A percentile compares a stretch with the other conserved stretches of the same genome.
Evolutionary conservation across 2,888 invertebrate genomes (phyloP).

Genomic region (Zaprionus obscuricornis): DNA sequence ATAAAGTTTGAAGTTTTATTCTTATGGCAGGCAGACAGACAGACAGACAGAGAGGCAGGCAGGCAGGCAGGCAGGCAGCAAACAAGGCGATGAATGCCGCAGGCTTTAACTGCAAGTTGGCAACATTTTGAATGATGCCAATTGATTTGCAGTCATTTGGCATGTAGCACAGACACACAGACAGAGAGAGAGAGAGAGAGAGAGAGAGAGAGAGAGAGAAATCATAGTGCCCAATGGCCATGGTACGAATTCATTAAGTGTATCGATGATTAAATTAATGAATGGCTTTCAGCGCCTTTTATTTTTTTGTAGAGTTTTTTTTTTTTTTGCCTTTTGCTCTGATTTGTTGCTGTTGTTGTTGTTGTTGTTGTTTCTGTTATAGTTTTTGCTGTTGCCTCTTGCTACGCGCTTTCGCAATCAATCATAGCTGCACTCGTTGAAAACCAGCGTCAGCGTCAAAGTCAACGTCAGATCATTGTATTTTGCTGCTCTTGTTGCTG

Average conservation of each 20-base stretch:
- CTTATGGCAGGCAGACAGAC: no score
- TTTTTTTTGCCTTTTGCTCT: slow-evolving; percentile 18
- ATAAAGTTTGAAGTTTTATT: no score
- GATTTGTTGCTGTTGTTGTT: slow-evolving; percentile 15
- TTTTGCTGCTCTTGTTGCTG: no score
- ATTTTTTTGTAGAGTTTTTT: no score
- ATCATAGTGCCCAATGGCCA: slow-evolving; percentile 67
- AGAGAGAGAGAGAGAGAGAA: no score
- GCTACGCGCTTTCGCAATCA: slow-evolving; percentile 44
- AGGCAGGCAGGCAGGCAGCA: no score
- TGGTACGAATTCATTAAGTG: slow-evolving; percentile 65
- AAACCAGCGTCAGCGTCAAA: not conserved
- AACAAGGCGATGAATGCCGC: no score
- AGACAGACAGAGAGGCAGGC: no score
- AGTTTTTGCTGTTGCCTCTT: slow-evolving; percentile 9
- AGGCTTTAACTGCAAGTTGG: no score
- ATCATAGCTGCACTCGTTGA: slow-evolving; percentile 44
- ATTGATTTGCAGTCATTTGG: slow-evolving; percentile 36
- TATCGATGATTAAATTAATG: slow-evolving; percentile 77
- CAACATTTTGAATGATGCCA: slow-evolving; percentile 1
- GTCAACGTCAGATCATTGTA: slow-evolving; percentile 10
- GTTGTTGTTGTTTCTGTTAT: slow-evolving; percentile 7
- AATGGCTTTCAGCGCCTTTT: slow-evolving; percentile 69
- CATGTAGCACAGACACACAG: slow-evolving; percentile 42
- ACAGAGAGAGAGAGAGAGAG: no score